phyloP scores from a whole-genome alignment of 2,797 vertebrate species.

The Lates japonicus region DNA sequence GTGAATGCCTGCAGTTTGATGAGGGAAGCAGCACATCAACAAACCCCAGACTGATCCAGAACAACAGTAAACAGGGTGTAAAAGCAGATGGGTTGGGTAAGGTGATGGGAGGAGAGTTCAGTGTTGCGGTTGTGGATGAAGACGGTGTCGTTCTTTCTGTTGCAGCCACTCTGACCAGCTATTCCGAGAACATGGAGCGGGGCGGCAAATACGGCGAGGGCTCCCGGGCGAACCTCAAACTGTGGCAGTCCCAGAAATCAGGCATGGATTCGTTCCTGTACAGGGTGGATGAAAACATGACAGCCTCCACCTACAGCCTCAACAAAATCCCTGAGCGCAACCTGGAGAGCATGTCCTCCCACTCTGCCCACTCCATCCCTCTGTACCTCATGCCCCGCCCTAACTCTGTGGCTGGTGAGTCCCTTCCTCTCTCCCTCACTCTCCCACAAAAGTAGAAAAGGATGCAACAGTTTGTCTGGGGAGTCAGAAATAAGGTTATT shows the following conservation, averaged over 20 bases:
- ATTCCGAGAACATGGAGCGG: slow-evolving; percentile 95
- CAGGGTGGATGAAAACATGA: slow-evolving; percentile 98
- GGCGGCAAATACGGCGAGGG: slow-evolving; percentile 92
- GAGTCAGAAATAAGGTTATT: slow-evolving; percentile 26
- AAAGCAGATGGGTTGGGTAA: not conserved
- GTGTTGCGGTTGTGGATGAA: not conserved
- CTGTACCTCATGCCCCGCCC: slow-evolving; percentile 99
- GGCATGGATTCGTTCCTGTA: slow-evolving; percentile 98
- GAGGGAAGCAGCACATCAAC: slow-evolving; percentile 17
- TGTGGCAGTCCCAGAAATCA: slow-evolving; percentile 97
- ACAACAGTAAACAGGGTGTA: slow-evolving; percentile 17
- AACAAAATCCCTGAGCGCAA: slow-evolving; percentile 98
- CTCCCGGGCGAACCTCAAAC: slow-evolving; percentile 93
- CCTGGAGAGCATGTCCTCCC: slow-evolving; percentile 93
- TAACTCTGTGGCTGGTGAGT: slow-evolving; percentile 98
- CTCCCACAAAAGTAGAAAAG: slow-evolving; percentile 10
- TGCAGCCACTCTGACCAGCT: slow-evolving; percentile 96
- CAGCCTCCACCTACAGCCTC: slow-evolving; percentile 97
- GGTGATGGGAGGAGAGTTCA: not conserved
- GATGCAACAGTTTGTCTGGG: not conserved
- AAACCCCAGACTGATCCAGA: slow-evolving; percentile 11
- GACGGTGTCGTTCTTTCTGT: not conserved
- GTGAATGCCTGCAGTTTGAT: slow-evolving; percentile 44
- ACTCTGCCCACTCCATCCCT: slow-evolving; percentile 96
- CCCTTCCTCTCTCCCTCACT: slow-evolving; percentile 32